Base-by-base conservation (phyloP, 2,888 invertebrate species). In the Lasioglossum vierecki region DNA sequence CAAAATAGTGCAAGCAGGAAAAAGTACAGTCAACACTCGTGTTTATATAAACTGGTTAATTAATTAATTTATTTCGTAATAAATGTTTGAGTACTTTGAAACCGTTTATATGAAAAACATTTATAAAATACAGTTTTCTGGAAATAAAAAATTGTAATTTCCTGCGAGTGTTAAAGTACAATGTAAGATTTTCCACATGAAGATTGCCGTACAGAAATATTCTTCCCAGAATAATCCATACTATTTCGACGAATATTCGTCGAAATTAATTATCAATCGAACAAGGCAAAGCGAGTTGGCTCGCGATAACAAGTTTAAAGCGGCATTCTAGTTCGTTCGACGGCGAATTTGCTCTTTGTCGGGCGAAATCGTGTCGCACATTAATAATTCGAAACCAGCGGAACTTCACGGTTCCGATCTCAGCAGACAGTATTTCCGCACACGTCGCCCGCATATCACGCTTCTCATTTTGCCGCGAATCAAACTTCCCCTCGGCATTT, bases 401-500 rank as follows among this genome's bases (percentile, higher is more conserved):
- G 73, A 30, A n/a, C 35, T 66, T 66, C 66, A 35, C 35, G 66
- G 66, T 66, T 66, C 66, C 66, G 66, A 66, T 66, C 66, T 30
- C 66, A 4, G 30, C 66, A 66, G 30, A 30, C 30, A 66, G 30
- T 66, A 66, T 66, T 66, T 66, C 66, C 66, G 35, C 68, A 8
- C 68, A 68, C 68, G 39, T 68, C 68, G 39, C 39, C 68, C 35
- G 35, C 68, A 39, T 68, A 68, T 66, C 66, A 41, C 68, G 68
- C 68, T 68, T 68, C 39, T 68, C 35, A 41, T 68, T 68, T 68
- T 39, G 22, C 39, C 22, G 39, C 68, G 68, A 68, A 66, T 66
- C 66, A 68, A 68, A 68, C 39, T 68, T 68, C 68, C 68, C 35
- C 35, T 18, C 66, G 30, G 66, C 66, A 66, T 66, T 66, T 66